phyloP scores from a whole-genome alignment of 1,140 invertebrate species.

The Pinna nobilis region DNA sequence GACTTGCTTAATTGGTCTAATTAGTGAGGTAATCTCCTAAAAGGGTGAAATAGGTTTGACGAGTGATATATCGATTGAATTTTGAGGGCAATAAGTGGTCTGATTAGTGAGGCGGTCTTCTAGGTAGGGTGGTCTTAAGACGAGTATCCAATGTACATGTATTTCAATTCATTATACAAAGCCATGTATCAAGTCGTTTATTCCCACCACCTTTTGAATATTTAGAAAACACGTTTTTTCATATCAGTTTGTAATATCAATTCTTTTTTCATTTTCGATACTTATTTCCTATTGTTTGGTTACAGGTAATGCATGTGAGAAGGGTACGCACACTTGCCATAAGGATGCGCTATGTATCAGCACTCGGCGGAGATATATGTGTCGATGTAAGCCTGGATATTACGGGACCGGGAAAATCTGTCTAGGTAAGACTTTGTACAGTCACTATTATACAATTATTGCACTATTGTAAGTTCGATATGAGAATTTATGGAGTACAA shows the following conservation, averaged over 20 bases:
- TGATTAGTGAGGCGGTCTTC: too few relatives aligned
- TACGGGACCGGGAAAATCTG: constrained; percentile 81
- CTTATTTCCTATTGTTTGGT: too few relatives aligned
- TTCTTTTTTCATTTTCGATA: constrained; percentile 7
- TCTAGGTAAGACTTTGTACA: constrained; percentile 77
- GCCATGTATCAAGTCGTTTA: neutral
- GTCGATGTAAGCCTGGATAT: constrained; percentile 76
- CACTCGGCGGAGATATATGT: constrained; percentile 59
- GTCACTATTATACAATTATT: too few relatives aligned
- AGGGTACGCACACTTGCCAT: constrained; percentile 63
- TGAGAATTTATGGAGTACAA: too few relatives aligned
- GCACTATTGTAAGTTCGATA: too few relatives aligned
- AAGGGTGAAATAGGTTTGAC: too few relatives aligned
- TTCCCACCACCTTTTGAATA: neutral
- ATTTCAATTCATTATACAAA: neutral
- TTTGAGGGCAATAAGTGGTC: too few relatives aligned
- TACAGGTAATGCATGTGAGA: constrained; percentile 61
- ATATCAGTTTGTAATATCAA: neutral
- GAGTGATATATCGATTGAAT: too few relatives aligned
- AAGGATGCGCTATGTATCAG: constrained; percentile 65
- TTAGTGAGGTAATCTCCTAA: too few relatives aligned
- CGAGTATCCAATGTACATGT: neutral
- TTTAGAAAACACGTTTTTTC: neutral
- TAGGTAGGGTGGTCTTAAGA: too few relatives aligned
- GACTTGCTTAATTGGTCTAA: too few relatives aligned